Evolutionary conservation across 2,113 vertebrate genomes (phyloP), one percentile per base, ranked within the genome.

Genomic region (Peromyscus polionotus): DNA sequence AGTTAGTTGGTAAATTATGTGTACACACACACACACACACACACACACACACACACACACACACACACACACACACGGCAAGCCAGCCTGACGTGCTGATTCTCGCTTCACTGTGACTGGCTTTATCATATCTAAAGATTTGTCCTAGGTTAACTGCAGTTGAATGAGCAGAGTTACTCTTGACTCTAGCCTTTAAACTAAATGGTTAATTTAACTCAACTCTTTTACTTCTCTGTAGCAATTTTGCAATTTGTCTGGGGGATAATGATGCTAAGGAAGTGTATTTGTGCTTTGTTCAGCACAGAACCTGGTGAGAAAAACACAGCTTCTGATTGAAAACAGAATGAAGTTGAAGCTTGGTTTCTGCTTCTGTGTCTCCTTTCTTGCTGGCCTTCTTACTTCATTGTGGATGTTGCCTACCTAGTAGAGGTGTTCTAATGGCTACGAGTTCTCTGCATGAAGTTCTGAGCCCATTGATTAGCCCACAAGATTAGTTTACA

Each of bases 61-160:
- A 42, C 39, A 42, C 48, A 51, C 48, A 51, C 5, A 67, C 65
- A 67, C 33, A 65, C 51, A 92, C 51, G 39, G 48, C 57, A 93
- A 13, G 28, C 28, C 54, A 36, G n/a, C 73, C 51, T 84, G 59
- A 45, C 39, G 7, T 90, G 61, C 48, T 84, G 24, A 22, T 81
- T 31, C 33, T 91, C 28, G 28, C 33, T 95, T 20, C 42, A 13
- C 65, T 90, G 57, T 83, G 83, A 36, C 68, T 92, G 70, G 89
- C 80, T 33, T 85, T 75, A 94, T 91, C 63, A 14, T 84, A 17
- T 75, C 63, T 95, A 79, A 97, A 91, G 61, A 28, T 93, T 83
- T 80, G 93, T 42, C 80, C 20, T 33, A 79, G 24, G 39, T 61
- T 81, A 77, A 39, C 77, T 70, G 65, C 80, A 61, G 45, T 73